These are phyloP conservation scores for Ibycter americanus DNA, from an alignment of 2,797 vertebrate species.

Conservation along the genomic window DNA sequence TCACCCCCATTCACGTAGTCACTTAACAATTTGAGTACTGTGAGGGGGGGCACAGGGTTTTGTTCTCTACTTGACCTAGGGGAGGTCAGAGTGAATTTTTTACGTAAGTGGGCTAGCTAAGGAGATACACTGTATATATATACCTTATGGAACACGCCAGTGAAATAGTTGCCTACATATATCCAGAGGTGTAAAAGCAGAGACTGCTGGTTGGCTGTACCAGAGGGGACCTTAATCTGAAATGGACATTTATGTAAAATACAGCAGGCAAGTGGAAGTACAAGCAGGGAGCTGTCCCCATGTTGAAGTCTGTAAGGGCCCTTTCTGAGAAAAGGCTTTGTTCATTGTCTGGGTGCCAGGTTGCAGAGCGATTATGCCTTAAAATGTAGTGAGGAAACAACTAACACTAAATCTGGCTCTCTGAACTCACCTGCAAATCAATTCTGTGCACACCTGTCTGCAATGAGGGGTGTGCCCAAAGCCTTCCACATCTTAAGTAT, in stretches of 20 bases:
- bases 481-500: too few species aligned
- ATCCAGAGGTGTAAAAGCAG: background rate
- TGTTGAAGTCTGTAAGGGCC: background rate
- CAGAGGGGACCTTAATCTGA: background rate
- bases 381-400: too few species aligned
- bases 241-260: background rate
- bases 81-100: background rate
- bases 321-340: too few species aligned
- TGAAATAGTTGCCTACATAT: background rate
- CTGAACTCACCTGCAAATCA: too few species aligned
- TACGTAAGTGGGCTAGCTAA: background rate
- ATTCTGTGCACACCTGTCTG: too few species aligned
- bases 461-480: too few species aligned
- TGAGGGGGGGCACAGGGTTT: background rate
- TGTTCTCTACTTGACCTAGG: background rate
- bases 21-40: accelerated
- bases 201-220: background rate
- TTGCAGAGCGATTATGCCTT: too few species aligned
- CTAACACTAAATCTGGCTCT: too few species aligned
- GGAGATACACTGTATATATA: accelerated
- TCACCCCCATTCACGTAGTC: background rate
- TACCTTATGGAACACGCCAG: background rate
- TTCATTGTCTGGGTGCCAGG: too few species aligned
- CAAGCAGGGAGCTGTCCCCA: accelerated
- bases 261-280: background rate